Evolutionary conservation across 1,140 invertebrate genomes (phyloP).

Genomic region (Drosophila nigromelanica): DNA sequence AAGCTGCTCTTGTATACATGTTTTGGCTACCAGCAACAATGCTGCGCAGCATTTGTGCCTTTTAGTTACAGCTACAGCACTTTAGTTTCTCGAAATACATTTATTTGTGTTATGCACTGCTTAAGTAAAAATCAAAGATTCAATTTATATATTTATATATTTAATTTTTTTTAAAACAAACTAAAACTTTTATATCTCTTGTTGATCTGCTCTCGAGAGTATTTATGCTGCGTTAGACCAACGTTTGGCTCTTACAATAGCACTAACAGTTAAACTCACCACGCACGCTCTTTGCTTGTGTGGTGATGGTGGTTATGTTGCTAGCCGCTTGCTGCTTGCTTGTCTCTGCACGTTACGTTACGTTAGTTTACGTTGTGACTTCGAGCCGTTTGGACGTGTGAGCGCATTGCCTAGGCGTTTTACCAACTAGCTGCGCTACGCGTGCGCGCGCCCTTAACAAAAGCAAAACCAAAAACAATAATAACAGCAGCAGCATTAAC

Average conservation of each 20-base stretch:
- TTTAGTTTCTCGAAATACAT: background rate
- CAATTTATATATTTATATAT: too few relatives aligned
- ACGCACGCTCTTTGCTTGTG: slow-evolving; percentile 2
- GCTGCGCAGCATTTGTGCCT: background rate
- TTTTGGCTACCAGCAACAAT: background rate
- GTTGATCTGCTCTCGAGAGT: slow-evolving; percentile 5
- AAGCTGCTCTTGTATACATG: background rate
- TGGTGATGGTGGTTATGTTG: slow-evolving; percentile 17
- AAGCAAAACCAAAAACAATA: slow-evolving; percentile 37
- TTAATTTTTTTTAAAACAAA: too few relatives aligned
- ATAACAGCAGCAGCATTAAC: slow-evolving; percentile 13
- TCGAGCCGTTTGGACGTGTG: slow-evolving; percentile 56
- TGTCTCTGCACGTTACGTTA: slow-evolving; percentile 39
- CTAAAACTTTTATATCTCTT: background rate
- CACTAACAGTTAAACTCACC: slow-evolving; percentile 31
- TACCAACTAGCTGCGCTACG: slow-evolving; percentile 47
- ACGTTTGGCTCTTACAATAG: background rate
- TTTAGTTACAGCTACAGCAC: background rate
- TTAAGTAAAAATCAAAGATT: too few relatives aligned
- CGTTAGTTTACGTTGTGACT: slow-evolving; percentile 63
- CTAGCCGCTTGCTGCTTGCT: background rate
- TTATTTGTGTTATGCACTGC: background rate
- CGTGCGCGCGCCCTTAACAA: slow-evolving; percentile 59
- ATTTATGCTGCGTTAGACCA: slow-evolving; percentile 1
- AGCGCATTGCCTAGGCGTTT: slow-evolving; percentile 20